These are phyloP conservation scores for Berghia stephanieae DNA, from an alignment of 1,140 invertebrate genomes.

Conservation along the genomic window DNA sequence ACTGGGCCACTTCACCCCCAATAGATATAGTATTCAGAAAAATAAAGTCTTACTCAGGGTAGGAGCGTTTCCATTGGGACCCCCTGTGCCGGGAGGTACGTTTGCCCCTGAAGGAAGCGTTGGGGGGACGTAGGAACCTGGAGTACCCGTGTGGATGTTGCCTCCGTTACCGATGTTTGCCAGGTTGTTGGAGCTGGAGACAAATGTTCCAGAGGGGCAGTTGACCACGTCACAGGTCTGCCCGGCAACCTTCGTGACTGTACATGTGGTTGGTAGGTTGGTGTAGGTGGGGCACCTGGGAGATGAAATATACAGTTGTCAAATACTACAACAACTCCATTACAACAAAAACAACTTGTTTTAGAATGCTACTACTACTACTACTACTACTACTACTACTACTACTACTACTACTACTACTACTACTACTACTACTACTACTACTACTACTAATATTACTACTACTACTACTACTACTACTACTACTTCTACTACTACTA, in stretches of 20 bases:
- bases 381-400: conserved; percentile 7
- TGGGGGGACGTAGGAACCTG: conserved; percentile 28
- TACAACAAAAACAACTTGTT: too few relatives aligned
- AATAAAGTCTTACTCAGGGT: conserved; percentile 37
- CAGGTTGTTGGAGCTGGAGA: conserved; percentile 47
- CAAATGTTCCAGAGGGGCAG: conserved; percentile 46
- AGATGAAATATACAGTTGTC: neutral
- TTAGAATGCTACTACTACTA: neutral
- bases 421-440: conserved; percentile 8
- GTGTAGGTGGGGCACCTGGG: conserved; percentile 52
- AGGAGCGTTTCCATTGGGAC: conserved; percentile 34
- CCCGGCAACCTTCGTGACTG: conserved; percentile 40
- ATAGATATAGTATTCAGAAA: neutral
- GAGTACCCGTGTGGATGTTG: conserved; percentile 29
- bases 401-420: conserved; percentile 7
- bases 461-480: conserved; percentile 7
- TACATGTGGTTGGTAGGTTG: conserved; percentile 50
- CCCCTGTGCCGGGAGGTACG: conserved; percentile 42
- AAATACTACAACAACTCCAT: too few relatives aligned
- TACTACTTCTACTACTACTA: conserved; percentile 8
- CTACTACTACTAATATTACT: too few relatives aligned
- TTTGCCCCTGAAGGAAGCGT: conserved; percentile 37
- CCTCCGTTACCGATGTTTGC: conserved; percentile 42
- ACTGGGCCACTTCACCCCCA: too few relatives aligned
- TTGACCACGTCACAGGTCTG: conserved; percentile 47